These are phyloP conservation scores for Apocheima hispidaria DNA, from an alignment of 2,888 invertebrate species.

Conservation along the genomic window DNA sequence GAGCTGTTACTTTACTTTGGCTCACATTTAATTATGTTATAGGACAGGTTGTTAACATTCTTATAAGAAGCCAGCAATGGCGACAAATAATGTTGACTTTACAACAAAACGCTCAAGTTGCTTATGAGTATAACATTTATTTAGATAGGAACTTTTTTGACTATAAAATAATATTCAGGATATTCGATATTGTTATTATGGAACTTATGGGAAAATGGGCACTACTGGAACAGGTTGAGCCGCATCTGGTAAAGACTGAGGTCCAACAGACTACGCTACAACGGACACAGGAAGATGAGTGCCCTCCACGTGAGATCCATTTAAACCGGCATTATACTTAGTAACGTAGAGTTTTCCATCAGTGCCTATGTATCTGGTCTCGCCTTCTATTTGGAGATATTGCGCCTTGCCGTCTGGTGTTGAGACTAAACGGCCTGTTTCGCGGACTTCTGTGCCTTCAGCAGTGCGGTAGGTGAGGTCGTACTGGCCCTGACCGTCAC, in stretches of 20 bases:
- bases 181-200: not conserved
- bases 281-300: conserved; percentile 57
- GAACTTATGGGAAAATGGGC: not conserved
- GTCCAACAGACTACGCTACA: conserved; percentile 39
- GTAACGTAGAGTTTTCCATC: conserved; percentile 68
- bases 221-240: conserved; percentile 33
- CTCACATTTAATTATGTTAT: not conserved
- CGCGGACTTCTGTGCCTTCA: conserved; percentile 63
- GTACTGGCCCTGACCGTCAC: conserved; percentile 64
- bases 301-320: conserved; percentile 61
- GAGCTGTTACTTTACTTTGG: conserved; percentile 27
- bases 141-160: conserved; percentile 13
- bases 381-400: conserved; percentile 64
- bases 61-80: too few species aligned
- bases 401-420: conserved; percentile 52
- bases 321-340: conserved; percentile 63
- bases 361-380: conserved; percentile 62
- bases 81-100: too few species aligned
- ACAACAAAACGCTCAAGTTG: not conserved
- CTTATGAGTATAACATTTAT: not conserved
- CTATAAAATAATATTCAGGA: not conserved
- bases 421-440: conserved; percentile 64
- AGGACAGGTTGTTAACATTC: not conserved
- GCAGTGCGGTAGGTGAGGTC: conserved; percentile 66
- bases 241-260: not conserved